Base-by-base conservation (phyloP, 2,797 vertebrate genomes). In the Muscicapa comitata region DNA sequence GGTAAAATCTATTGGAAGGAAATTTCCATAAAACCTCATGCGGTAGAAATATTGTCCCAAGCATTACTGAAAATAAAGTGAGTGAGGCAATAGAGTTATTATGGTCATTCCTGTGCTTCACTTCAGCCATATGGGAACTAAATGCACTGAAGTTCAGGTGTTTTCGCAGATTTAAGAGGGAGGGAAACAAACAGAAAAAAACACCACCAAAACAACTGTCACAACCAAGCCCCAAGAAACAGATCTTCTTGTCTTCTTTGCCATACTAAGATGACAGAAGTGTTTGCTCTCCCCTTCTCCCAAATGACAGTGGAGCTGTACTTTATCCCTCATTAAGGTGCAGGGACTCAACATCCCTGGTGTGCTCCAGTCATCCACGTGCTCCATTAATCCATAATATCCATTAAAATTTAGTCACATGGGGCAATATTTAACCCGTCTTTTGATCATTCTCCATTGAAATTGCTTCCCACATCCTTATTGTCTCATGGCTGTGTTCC, bases 141-240 rank as follows among this genome's bases (percentile, higher is more conserved):
- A 71, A 17, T 47, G 15, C 50, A 62, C 21, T 38, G 67, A 95
- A 83, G 21, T 38, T 50, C 88, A 92, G 28, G 54, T 25, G 25
- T 58, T 90, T 88, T 78, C 80, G 88, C 2, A 67, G 40, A 66
- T 55, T 43, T 81, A 71, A 92, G 81, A 81, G 19, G 17, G 0
- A 15, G 4, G 4, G 9, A 14, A 67, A 20, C 2, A 33, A n/a
- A 58, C 10, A 38, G 19, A 73, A 45, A 43, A 68, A 48, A 17
- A 2, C 2, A 16, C 3, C 21, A 42, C 5, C 18, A 68, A 73
- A 29, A 13, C 14, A 3, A 0, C 2, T 5, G 3, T 45, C 20
- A 8, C 5, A 40, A 47, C 15, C 23, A 47, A 63, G 57, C 13
- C 4, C 29, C 21, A 48, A 61, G 47, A 67, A 74, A 67, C 17